Evolutionary conservation across 2,797 vertebrate genomes (phyloP).

Genomic region (Parauchenoglanis ngamensis): DNA sequence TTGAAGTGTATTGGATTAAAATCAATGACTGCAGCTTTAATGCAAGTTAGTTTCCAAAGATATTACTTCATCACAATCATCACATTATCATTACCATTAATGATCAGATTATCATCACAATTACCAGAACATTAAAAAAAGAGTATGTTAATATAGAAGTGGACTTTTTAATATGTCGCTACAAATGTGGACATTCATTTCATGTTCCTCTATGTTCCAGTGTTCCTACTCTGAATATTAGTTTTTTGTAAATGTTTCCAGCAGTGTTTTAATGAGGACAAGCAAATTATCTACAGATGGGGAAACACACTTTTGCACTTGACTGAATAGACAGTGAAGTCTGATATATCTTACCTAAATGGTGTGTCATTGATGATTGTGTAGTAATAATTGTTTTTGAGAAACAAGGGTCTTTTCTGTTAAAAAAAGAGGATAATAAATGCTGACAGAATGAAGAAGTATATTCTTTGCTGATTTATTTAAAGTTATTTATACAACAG

Average conservation of each 20-base stretch:
- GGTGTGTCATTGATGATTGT: conserved; percentile 90
- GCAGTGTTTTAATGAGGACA: background rate
- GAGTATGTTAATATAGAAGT: background rate
- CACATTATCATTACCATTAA: background rate
- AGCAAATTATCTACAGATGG: background rate
- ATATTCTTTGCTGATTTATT: background rate
- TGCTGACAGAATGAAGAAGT: background rate
- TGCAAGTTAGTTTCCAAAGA: background rate
- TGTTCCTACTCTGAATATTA: background rate
- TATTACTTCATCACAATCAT: background rate
- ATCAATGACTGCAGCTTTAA: background rate
- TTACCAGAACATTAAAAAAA: background rate
- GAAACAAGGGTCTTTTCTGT: conserved; percentile 89
- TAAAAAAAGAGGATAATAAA: conserved; percentile 34
- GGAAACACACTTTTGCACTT: background rate
- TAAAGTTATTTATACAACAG: background rate
- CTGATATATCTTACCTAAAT: conserved; percentile 81
- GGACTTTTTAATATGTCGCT: background rate
- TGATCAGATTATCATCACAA: background rate
- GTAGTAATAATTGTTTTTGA: conserved; percentile 92
- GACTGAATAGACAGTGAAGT: background rate
- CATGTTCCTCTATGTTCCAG: background rate
- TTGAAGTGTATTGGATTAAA: too few species aligned
- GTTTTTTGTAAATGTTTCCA: background rate
- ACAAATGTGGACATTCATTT: background rate